A percentile compares a stretch with the other conserved stretches of the same genome.
These are phyloP conservation scores for Oryzias melastigma DNA, from an alignment of 2,113 vertebrate genomes.

Conservation along the genomic window DNA sequence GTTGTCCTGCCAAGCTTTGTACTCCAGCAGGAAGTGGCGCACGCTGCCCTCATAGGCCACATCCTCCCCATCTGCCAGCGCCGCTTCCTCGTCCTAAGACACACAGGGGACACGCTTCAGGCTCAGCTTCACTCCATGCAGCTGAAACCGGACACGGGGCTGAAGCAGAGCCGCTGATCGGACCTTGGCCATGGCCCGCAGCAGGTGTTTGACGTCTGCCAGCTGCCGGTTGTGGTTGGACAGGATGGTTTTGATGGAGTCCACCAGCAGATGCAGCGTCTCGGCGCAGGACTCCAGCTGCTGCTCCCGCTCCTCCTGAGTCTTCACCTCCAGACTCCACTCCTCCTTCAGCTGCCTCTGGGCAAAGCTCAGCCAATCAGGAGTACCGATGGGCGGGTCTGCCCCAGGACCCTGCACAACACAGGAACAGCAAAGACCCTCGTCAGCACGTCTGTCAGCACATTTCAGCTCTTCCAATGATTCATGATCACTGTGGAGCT, in stretches of 20 bases:
- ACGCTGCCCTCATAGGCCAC: conserved; percentile 94
- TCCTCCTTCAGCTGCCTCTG: conserved; percentile 92
- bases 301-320: conserved; percentile 91
- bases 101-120: background rate
- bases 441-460: no score
- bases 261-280: conserved; percentile 91
- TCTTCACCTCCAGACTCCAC: conserved; percentile 81
- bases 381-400: conserved; percentile 88
- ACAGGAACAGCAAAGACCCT: background rate
- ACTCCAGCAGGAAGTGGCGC: conserved; percentile 93
- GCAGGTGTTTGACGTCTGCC: conserved; percentile 93
- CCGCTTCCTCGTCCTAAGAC: conserved; percentile 92
- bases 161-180: background rate
- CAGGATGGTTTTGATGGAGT: conserved; percentile 92
- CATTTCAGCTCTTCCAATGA: no score
- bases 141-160: no score
- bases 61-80: conserved; percentile 92
- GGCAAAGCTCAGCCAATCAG: conserved; percentile 91
- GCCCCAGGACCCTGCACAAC: conserved; percentile 80
- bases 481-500: no score
- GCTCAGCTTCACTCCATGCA: background rate
- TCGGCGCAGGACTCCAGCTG: conserved; percentile 90
- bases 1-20: conserved; percentile 98
- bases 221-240: conserved; percentile 94
- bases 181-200: conserved; percentile 99